Evolutionary conservation across 2,113 vertebrate species (phyloP).

Genomic region (Gallinago paraguaiae): DNA sequence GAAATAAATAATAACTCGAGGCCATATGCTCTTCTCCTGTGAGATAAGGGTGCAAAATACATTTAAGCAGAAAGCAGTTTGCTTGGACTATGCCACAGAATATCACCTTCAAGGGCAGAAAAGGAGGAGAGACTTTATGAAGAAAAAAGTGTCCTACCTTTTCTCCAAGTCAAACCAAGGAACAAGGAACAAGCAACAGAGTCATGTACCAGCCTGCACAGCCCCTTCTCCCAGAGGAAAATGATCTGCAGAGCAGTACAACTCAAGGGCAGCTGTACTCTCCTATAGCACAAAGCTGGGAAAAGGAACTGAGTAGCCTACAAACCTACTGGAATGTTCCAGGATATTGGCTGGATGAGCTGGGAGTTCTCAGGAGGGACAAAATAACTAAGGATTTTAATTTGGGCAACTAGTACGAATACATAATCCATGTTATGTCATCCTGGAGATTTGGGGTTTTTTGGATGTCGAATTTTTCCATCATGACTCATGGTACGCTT

Average conservation of each 20-base stretch:
- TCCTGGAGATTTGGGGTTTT: background rate
- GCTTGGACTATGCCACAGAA: background rate
- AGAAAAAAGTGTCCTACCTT: background rate
- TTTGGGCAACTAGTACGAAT: background rate
- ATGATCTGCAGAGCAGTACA: background rate
- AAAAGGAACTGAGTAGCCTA: background rate
- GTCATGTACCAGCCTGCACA: background rate
- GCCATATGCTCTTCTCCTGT: background rate
- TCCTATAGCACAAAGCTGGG: background rate
- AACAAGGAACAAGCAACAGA: background rate
- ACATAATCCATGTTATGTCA: background rate
- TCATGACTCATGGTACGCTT: background rate
- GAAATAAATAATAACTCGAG: constrained; percentile 5
- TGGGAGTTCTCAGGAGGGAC: background rate
- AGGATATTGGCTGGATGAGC: background rate
- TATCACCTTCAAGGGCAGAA: background rate
- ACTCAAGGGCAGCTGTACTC: background rate
- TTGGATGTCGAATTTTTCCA: background rate
- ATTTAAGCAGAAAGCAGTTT: background rate
- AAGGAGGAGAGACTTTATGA: background rate
- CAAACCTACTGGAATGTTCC: background rate
- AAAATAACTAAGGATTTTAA: background rate
- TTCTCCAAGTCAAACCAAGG: background rate
- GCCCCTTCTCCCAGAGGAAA: background rate
- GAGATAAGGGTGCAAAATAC: background rate